Percentiles rank a stretch among this genome's conserved stretches.
Conservation (phyloP, 2,113 vertebrate genomes). For the Sarotherodon lohbergeri region DNA sequence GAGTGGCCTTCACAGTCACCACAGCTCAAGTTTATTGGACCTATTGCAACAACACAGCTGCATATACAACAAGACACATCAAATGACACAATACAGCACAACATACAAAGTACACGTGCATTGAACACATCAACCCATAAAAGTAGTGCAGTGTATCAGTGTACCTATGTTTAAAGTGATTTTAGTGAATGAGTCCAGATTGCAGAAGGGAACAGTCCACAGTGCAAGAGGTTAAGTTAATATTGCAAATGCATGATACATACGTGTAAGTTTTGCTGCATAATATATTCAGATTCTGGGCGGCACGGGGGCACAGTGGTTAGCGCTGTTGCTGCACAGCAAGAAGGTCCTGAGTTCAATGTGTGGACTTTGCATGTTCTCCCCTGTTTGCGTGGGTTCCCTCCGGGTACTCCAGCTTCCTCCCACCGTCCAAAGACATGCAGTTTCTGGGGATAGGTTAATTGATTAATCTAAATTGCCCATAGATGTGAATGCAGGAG, state of each 20-base stretch:
- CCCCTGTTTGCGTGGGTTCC: fast-evolving
- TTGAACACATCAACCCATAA: background rate
- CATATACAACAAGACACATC: background rate
- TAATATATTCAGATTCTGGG: background rate
- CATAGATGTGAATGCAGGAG: background rate
- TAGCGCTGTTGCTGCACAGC: background rate
- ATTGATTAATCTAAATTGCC: background rate
- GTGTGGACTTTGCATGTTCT: background rate
- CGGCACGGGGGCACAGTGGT: fast-evolving
- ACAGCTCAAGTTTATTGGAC: background rate
- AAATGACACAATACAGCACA: background rate
- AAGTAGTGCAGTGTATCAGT: background rate
- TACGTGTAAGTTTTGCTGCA: background rate
- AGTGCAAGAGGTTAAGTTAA: background rate
- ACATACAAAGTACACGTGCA: background rate
- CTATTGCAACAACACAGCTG: background rate
- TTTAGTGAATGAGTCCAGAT: background rate
- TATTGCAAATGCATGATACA: background rate
- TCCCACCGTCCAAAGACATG: background rate
- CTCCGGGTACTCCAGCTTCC: background rate
- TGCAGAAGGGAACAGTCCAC: background rate
- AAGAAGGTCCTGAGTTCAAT: background rate
- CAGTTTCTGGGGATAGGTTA: background rate
- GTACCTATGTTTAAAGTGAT: background rate
- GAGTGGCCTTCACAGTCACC: background rate